These are phyloP conservation scores for Octonoba sinensis DNA, from an alignment of 2,888 invertebrate species.

Conservation along the genomic window DNA sequence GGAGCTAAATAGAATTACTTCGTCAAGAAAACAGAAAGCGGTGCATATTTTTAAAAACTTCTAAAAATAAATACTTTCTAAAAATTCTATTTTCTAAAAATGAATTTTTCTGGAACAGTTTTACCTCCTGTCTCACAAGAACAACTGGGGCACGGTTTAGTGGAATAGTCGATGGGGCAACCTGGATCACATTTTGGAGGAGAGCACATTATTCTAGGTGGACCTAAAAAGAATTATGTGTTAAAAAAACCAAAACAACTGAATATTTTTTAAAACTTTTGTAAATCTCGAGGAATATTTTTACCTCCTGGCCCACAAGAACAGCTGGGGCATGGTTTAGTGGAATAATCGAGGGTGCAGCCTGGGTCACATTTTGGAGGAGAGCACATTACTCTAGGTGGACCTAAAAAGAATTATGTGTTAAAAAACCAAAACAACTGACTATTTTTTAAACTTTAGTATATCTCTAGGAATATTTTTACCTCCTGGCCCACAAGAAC, in stretches of 20 bases:
- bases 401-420: neutral
- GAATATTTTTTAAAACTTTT: no score
- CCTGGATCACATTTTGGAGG: slow-evolving; percentile 31
- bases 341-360: slow-evolving; percentile 19
- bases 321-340: slow-evolving; percentile 30
- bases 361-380: slow-evolving; percentile 30
- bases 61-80: no score
- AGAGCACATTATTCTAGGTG: slow-evolving; percentile 17
- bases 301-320: neutral
- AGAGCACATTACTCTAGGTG: slow-evolving; percentile 19
- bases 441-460: no score
- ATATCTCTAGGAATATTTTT: no score
- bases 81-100: no score
- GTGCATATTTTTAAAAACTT: no score
- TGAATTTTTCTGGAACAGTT: no score
- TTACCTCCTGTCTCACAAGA: neutral
- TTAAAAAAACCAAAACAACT: no score
- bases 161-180: slow-evolving; percentile 15
- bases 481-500: neutral
- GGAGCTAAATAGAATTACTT: no score
- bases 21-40: no score
- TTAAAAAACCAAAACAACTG: no score
- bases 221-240: neutral
- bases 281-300: no score
- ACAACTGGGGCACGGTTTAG: slow-evolving; percentile 30